phyloP scores from a whole-genome alignment of 2,797 vertebrate species.

The Eospalax fontanierii region DNA sequence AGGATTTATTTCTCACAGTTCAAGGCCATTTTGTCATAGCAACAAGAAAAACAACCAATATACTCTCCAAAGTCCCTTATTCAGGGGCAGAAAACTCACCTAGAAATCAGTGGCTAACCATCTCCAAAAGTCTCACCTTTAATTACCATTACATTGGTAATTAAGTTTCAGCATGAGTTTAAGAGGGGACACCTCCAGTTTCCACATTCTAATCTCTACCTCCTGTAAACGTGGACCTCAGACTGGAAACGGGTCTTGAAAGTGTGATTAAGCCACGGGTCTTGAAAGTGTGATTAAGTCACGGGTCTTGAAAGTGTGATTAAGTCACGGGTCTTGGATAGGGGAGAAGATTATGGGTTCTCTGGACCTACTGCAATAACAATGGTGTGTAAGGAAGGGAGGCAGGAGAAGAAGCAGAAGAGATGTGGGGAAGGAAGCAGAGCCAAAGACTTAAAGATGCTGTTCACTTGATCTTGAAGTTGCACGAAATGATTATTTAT shows the following conservation, averaged over 20 bases:
- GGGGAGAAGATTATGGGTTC: not conserved
- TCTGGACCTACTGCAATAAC: not conserved
- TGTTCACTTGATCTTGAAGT: not conserved
- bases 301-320: not conserved
- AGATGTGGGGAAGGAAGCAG: not conserved
- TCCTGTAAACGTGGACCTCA: too few relatives aligned
- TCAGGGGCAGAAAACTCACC: not conserved
- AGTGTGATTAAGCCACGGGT: not conserved
- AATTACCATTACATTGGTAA: not conserved
- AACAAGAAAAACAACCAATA: not conserved
- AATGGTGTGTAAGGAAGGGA: not conserved
- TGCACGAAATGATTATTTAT: not conserved
- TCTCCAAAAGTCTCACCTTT: not conserved
- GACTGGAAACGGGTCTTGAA: not conserved
- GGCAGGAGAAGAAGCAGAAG: not conserved
- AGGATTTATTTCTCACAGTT: too few relatives aligned
- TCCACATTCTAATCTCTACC: not conserved
- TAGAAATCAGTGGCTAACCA: not conserved
- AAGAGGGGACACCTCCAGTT: not conserved
- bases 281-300: not conserved
- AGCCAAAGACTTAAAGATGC: not conserved
- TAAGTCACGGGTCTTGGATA: not conserved
- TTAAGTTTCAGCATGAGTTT: not conserved
- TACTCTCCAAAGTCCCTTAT: not conserved
- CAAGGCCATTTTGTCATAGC: not conserved